Percentiles rank a stretch among this genome's conserved stretches.
Evolutionary conservation across 2,888 invertebrate genomes (phyloP).

Genomic region (Drosophila neotestacea): DNA sequence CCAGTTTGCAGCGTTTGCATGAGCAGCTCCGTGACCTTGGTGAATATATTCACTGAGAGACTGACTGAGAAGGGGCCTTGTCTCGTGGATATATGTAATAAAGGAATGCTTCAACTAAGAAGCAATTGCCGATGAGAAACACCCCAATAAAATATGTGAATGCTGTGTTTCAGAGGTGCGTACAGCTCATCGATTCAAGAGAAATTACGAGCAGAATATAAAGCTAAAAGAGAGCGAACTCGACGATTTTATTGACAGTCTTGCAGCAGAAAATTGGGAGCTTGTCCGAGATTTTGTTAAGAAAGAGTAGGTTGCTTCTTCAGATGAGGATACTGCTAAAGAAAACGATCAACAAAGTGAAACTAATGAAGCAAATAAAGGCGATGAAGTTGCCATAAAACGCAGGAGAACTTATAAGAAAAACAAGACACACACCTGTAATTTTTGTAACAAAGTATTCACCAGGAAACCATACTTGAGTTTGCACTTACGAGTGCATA

Average conservation of each 20-base stretch:
- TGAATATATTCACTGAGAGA: neutral
- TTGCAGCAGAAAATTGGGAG: slow-evolving; percentile 6
- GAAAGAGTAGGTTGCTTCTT: neutral
- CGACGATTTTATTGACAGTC: slow-evolving; percentile 6
- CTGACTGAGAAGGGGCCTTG: neutral
- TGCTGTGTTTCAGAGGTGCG: neutral
- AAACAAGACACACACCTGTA: neutral
- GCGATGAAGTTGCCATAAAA: neutral
- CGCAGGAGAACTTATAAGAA: neutral
- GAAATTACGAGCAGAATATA: slow-evolving; percentile 7
- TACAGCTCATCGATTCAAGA: slow-evolving; percentile 10
- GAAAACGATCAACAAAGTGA: neutral
- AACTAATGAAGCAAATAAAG: neutral
- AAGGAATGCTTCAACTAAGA: slow-evolving; percentile 7
- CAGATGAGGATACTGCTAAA: neutral
- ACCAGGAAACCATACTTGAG: neutral
- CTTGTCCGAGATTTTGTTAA: neutral
- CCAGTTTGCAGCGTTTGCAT: slow-evolving; percentile 5
- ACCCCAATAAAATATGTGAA: neutral
- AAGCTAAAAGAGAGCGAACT: neutral
- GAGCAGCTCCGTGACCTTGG: neutral
- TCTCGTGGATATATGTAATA: slow-evolving; percentile 1
- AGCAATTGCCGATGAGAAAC: neutral
- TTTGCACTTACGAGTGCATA: neutral
- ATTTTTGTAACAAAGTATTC: neutral